phyloP scores from a whole-genome alignment of 2,797 vertebrate genomes.

The Eidolon dupreanum region DNA sequence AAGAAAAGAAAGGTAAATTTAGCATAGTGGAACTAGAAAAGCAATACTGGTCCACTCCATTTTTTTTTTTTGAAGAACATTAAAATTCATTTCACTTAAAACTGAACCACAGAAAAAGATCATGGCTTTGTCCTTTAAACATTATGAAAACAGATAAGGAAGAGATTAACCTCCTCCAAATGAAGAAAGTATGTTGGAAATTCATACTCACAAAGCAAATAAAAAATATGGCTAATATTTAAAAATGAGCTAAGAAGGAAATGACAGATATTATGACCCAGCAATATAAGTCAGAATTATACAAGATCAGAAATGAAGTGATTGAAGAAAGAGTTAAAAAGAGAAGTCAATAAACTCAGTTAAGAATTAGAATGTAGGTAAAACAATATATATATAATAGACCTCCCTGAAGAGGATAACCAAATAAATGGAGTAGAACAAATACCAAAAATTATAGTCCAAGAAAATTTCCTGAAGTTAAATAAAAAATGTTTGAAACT shows the following conservation, averaged over 20 bases:
- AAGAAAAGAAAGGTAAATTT: not conserved
- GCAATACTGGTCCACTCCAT: not conserved
- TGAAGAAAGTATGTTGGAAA: not conserved
- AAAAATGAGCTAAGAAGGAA: not conserved
- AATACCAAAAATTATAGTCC: not conserved
- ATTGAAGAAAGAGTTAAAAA: not conserved
- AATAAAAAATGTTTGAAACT: not conserved
- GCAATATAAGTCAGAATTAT: not conserved
- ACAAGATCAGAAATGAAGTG: not conserved
- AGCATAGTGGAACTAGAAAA: not conserved
- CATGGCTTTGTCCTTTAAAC: not conserved
- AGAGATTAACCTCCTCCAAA: not conserved
- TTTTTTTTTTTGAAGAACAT: not conserved
- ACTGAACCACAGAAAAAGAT: not conserved
- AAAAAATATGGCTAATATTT: not conserved
- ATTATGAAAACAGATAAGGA: not conserved
- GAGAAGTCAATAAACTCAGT: not conserved
- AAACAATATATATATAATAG: not conserved
- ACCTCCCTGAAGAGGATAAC: not conserved
- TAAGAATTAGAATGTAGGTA: not conserved
- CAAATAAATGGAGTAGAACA: not conserved
- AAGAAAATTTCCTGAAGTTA: not conserved
- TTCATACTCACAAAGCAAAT: not conserved
- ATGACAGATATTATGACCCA: not conserved
- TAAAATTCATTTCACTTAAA: not conserved